phyloP scores from a whole-genome alignment of 2,888 invertebrate species.

The Toxonevra muliebris region DNA sequence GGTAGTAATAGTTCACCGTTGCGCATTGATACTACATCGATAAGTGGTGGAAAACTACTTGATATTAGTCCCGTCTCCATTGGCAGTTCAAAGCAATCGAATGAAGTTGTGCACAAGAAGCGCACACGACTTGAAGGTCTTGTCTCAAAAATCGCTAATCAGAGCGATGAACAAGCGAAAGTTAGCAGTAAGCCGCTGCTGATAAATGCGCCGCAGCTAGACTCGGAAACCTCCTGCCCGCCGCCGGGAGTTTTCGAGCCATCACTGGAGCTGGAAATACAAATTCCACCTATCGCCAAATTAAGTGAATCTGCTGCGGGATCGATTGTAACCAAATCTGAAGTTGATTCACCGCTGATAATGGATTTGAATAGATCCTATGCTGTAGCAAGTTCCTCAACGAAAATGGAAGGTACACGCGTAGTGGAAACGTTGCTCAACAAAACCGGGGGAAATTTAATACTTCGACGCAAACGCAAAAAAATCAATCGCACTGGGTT shows the following conservation, averaged over 20 bases:
- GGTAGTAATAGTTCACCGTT: slow-evolving; percentile 50
- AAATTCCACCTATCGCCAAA: slow-evolving; percentile 70
- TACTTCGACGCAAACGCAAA: slow-evolving; percentile 73
- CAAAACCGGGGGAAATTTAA: slow-evolving; percentile 59
- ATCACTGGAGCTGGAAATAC: slow-evolving; percentile 74
- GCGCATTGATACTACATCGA: slow-evolving; percentile 50
- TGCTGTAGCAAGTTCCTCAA: slow-evolving; percentile 34
- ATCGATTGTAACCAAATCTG: slow-evolving; percentile 66
- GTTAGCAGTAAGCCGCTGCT: slow-evolving; percentile 7
- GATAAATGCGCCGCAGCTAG: slow-evolving; percentile 33
- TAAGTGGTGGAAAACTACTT: slow-evolving; percentile 54
- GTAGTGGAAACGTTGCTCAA: slow-evolving; percentile 62
- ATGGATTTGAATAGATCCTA: slow-evolving; percentile 49
- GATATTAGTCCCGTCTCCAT: slow-evolving; percentile 57
- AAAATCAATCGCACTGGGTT: slow-evolving; percentile 89
- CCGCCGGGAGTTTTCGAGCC: slow-evolving; percentile 79
- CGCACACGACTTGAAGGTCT: slow-evolving; percentile 73
- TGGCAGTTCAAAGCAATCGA: slow-evolving; percentile 38
- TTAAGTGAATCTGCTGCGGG: slow-evolving; percentile 64
- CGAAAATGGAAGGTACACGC: slow-evolving; percentile 48
- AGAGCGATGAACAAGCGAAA: slow-evolving; percentile 34
- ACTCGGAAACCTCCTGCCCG: slow-evolving; percentile 54
- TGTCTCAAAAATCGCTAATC: slow-evolving; percentile 69
- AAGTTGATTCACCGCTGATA: slow-evolving; percentile 65
- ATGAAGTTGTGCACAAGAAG: slow-evolving; percentile 63